These are phyloP conservation scores for Neomorphus geoffroyi DNA, from an alignment of 2,797 vertebrate genomes.

Conservation along the genomic window DNA sequence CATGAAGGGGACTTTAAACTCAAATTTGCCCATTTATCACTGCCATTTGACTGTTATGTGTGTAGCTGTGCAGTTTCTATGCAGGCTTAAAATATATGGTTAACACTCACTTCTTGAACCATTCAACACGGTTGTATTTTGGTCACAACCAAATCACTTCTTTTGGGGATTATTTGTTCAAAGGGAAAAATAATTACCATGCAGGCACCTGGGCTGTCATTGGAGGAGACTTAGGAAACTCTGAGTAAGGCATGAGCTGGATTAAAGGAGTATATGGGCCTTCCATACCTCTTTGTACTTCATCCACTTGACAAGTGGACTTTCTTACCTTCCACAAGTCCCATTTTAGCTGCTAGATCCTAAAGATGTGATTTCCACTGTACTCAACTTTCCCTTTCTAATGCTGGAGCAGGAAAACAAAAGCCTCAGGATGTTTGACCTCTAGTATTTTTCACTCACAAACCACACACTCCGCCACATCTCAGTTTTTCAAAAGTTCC, in stretches of 20 bases:
- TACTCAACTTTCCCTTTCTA: neutral
- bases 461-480: neutral
- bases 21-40: neutral
- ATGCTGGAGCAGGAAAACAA: neutral
- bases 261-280: neutral
- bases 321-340: neutral
- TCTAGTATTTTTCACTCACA: neutral
- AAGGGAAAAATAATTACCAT: neutral
- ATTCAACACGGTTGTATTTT: neutral
- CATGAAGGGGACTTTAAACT: neutral
- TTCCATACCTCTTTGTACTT: neutral
- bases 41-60: too few relatives aligned
- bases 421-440: neutral
- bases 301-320: neutral
- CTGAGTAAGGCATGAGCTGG: neutral
- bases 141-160: conserved; percentile 1
- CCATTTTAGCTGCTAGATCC: neutral
- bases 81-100: neutral
- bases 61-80: neutral
- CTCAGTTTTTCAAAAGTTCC: neutral
- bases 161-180: neutral
- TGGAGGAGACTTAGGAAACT: neutral
- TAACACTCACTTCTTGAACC: neutral
- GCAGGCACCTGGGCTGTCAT: neutral
- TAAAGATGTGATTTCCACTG: neutral